These are phyloP conservation scores for Laterallus jamaicensis DNA, from an alignment of 2,113 vertebrate genomes.

Conservation along the genomic window DNA sequence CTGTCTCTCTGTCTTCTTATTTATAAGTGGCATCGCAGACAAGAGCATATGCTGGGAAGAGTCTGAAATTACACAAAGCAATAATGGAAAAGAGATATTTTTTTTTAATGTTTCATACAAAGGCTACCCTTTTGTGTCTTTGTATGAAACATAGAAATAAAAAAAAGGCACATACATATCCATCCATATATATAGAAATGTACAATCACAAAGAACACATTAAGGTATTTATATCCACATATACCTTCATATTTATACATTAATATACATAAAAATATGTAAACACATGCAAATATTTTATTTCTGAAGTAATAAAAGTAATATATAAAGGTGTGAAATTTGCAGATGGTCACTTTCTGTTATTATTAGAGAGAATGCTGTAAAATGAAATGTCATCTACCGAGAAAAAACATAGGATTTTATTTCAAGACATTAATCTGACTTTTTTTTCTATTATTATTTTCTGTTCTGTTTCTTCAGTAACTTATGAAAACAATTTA, in stretches of 20 bases:
- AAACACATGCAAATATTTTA: not conserved
- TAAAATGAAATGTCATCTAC: not conserved
- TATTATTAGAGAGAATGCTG: not conserved
- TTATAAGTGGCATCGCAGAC: not conserved
- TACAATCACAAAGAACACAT: not conserved
- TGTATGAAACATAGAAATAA: not conserved
- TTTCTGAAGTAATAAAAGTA: not conserved
- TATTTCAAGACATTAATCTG: not conserved
- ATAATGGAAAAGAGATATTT: not conserved
- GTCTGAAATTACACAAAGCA: not conserved
- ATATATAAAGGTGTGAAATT: not conserved
- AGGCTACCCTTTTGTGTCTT: not conserved
- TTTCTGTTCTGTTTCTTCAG: not conserved
- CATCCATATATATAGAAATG: rapidly evolving
- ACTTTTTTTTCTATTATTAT: not conserved
- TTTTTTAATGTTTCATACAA: not conserved
- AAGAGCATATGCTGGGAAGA: constrained; percentile 27
- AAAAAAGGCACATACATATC: rapidly evolving
- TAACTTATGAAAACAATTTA: not conserved
- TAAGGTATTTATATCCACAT: not conserved
- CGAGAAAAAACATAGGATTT: not conserved
- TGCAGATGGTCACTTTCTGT: rapidly evolving
- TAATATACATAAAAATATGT: not conserved
- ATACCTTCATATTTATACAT: not conserved
- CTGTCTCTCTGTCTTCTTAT: constrained; percentile 1